A percentile compares a stretch with the other conserved stretches of the same genome.
phyloP scores from a whole-genome alignment of 2,113 vertebrate genomes.

The Gallinago paraguaiae region DNA sequence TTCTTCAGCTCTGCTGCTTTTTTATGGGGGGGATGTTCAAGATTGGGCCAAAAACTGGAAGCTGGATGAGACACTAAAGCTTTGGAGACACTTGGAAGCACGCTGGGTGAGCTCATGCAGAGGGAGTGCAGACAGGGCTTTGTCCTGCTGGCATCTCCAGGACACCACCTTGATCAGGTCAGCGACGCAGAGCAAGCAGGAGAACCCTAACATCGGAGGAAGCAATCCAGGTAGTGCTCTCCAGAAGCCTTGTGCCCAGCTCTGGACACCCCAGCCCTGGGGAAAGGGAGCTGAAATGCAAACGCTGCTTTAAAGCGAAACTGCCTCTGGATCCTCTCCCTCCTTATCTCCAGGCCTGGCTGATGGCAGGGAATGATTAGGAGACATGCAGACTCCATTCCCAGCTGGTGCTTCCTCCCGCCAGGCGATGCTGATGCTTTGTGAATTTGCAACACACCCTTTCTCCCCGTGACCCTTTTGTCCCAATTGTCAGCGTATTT shows the following conservation, averaged over 20 bases:
- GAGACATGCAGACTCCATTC: conserved; percentile 26
- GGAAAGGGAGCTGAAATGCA: background rate
- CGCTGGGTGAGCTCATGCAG: background rate
- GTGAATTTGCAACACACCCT: background rate
- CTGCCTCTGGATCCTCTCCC: conserved; percentile 21
- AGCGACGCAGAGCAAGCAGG: background rate
- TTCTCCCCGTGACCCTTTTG: background rate
- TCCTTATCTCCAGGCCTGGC: conserved; percentile 25
- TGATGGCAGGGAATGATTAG: background rate
- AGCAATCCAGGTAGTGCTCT: background rate
- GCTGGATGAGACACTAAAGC: background rate
- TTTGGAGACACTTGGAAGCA: background rate
- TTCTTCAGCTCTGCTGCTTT: background rate
- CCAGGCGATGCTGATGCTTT: background rate
- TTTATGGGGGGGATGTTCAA: background rate
- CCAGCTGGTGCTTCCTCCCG: conserved; percentile 13
- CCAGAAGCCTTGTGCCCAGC: background rate
- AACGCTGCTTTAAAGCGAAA: conserved; percentile 17
- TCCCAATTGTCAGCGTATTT: background rate
- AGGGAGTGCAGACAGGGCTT: background rate
- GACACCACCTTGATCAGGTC: background rate
- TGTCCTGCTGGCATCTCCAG: background rate
- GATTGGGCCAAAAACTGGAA: background rate
- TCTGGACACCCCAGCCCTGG: background rate
- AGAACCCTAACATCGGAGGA: background rate